phyloP scores from a whole-genome alignment of 2,113 vertebrate genomes.

The Struthio camelus region DNA sequence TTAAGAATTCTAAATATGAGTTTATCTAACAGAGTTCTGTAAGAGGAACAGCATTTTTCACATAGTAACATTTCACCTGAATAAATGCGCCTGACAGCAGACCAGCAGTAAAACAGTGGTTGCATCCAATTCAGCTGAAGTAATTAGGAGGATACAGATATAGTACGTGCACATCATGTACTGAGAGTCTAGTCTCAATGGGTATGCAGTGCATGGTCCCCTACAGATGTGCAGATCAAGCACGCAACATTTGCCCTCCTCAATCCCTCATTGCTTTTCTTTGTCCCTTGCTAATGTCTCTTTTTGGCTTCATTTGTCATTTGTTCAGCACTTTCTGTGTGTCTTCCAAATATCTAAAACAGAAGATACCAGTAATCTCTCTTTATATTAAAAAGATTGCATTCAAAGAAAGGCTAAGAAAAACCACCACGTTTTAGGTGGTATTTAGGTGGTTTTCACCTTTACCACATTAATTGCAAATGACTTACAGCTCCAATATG shows the following conservation, averaged over 20 bases:
- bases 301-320: background rate
- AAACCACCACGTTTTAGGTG: no score
- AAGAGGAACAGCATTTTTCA: background rate
- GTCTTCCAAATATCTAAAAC: background rate
- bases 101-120: background rate
- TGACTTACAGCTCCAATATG: background rate
- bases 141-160: background rate
- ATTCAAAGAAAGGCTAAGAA: background rate
- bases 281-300: background rate
- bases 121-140: background rate
- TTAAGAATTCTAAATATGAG: background rate
- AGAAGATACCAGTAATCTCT: background rate
- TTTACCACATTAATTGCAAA: background rate
- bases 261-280: background rate
- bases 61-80: background rate
- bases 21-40: background rate
- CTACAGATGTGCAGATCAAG: background rate
- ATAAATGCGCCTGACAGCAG: background rate
- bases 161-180: no score
- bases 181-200: background rate
- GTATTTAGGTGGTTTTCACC: no score
- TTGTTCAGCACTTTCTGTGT: background rate
- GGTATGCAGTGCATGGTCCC: background rate
- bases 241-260: accelerated
- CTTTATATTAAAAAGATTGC: background rate